Evolutionary conservation across 2,113 vertebrate species (phyloP), one percentile per base, ranked within the genome.

Genomic region (Dasyurus viverrinus): DNA sequence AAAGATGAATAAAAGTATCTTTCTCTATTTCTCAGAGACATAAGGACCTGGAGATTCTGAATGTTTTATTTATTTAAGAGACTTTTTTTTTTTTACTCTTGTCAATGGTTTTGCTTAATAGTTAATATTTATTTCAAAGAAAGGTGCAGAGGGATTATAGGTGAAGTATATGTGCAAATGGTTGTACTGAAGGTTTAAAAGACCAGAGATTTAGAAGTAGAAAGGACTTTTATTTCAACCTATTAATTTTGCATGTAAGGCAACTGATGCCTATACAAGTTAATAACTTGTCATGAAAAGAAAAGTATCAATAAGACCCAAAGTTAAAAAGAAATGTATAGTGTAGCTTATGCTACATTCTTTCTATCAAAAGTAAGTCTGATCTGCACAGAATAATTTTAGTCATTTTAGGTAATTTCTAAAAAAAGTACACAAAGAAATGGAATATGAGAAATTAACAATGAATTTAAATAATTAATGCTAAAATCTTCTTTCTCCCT

Each of bases 321-420:
- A 96, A 91, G 25, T n/a, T 94, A 94, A 89, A n/a, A 53, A 90
- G 55, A 92, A 10, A 0, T 5, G 47, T 48, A n/a, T 60, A 97
- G 53, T 94, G 7, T 42, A 93, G 54, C 5, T 68, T 5, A 90
- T 60, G 60, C 27, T 10, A n/a, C 55, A 27, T 93, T 30, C 27
- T 96, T 95, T 92, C 3, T 48, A 46, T 0, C 90, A n/a, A 60
- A 42, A 95, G 48, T 95, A 54, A 68, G 60, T 30, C 60, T 52
- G 8, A 50, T 84, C 24, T 23, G 19, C 52, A 26, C 90, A 92
- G 94, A 92, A 90, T 93, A 94, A 26, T 52, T 68, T 68, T 2
- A 68, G 60, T 16, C 1, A 11, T 57, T 10, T 96, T 91, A 55
- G 55, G 0, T 68, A 26, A 93, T 24, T 12, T 54, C 54, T 92